Percentiles rank a stretch among this genome's conserved stretches.
These are phyloP conservation scores for Garra rufa DNA, from an alignment of 2,113 vertebrate genomes.

Conservation along the genomic window DNA sequence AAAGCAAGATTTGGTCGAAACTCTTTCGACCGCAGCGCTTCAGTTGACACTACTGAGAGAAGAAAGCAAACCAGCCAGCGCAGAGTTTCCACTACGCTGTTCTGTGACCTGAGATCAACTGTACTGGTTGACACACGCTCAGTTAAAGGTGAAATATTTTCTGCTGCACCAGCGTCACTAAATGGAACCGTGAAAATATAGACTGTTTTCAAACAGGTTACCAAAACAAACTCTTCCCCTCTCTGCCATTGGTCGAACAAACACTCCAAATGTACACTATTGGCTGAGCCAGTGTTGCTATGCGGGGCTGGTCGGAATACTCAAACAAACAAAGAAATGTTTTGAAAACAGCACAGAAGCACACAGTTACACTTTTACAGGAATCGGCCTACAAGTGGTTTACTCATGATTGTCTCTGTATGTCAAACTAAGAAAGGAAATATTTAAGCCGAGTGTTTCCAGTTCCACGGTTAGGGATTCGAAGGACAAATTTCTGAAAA, in stretches of 20 bases:
- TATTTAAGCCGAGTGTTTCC: not conserved
- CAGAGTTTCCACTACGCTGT: constrained; percentile 64
- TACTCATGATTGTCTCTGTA: not conserved
- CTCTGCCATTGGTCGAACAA: not conserved
- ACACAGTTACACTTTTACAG: not conserved
- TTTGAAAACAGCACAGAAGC: not conserved
- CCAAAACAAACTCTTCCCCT: not conserved
- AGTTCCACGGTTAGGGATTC: not conserved
- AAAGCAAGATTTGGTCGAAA: constrained; percentile 19
- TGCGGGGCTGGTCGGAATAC: not conserved
- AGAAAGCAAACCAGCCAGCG: constrained; percentile 53
- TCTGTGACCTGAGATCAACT: constrained; percentile 59
- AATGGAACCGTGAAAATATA: not conserved
- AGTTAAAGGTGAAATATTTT: not conserved
- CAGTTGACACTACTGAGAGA: not conserved
- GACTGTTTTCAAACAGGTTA: not conserved
- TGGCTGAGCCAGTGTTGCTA: not conserved
- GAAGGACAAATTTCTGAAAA: not conserved
- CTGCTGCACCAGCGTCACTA: not conserved
- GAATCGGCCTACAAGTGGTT: not conserved
- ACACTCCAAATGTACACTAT: not conserved
- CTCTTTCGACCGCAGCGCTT: not conserved
- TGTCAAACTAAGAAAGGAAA: not conserved
- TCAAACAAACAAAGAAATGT: not conserved
- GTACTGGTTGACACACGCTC: not conserved